Evolutionary conservation across 2,888 invertebrate species (phyloP), one percentile per base, ranked within the genome.

Genomic region (Ypsolopha sequella): DNA sequence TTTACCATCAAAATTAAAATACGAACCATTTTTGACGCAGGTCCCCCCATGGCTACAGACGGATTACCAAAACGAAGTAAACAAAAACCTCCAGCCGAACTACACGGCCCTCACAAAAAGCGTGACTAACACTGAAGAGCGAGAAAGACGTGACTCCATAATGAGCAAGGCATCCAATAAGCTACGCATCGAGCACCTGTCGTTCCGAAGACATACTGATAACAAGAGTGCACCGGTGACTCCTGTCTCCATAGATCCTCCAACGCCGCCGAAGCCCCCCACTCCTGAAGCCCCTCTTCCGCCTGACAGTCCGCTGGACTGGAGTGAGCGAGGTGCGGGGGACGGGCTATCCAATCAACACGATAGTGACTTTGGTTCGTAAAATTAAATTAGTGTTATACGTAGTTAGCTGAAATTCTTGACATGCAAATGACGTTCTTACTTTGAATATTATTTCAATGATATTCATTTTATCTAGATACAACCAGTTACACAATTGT

Each of bases 331-430:
- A 24, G 93, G 93, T 4, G 91, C 92, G 6, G 94, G 91, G 0
- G 96, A 96, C 70, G 96, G 95, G 1, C 92, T 94, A 57, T 95
- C 95, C 11, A 93, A 93, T 73, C 95, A 94, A 68, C 95, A 93
- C 36, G 95, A 95, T 73, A 94, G 94, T 54, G 95, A 95, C 73
- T 94, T 94, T 70, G 93, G 93, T 90, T 79, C 81, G 67, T 33
- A 36, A 36, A 24, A 24, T 24, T 24, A 24, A 2, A 24, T 24
- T 24, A 24, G 2, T 24, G 4, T 24, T 24, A 3, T 24, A 24
- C 4, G 4, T 24, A 24, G 2, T 24, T 2, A 24, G 2, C 4
- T 24, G 24, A 24, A 24, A 24, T 24, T 24, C 24, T 3, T 24
- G 4, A 24, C 24, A 2, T 24, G 24, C 24, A 2, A 24, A 38